phyloP scores from a whole-genome alignment of 2,113 vertebrate species.

The Pogonocichla stellata region DNA sequence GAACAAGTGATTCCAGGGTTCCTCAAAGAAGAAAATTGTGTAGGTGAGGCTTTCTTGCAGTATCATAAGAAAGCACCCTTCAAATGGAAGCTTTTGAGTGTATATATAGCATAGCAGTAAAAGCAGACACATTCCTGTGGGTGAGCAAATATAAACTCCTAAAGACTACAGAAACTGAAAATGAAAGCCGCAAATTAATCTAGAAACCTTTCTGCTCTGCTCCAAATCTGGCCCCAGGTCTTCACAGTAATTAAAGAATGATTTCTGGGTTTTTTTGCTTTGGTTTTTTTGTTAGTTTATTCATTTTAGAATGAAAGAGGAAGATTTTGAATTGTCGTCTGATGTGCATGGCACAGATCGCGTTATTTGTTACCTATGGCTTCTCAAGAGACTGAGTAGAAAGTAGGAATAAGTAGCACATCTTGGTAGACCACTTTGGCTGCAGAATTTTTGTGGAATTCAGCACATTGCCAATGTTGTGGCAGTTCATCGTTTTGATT shows the following conservation, averaged over 20 bases:
- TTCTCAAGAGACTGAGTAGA: background rate
- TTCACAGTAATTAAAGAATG: background rate
- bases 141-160: background rate
- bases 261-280: background rate
- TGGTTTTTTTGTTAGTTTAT: background rate
- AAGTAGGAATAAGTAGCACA: background rate
- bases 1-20: background rate
- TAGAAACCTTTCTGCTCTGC: background rate
- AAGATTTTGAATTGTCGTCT: background rate
- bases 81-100: background rate
- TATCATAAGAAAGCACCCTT: background rate
- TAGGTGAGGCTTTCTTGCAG: slow-evolving; percentile 26
- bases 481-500: background rate
- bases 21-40: background rate
- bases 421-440: background rate
- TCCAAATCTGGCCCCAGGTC: background rate
- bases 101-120: background rate
- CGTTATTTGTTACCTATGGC: background rate
- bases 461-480: background rate
- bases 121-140: background rate
- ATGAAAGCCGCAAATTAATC: background rate
- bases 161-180: background rate
- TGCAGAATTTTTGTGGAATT: background rate
- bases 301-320: background rate
- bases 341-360: background rate